Percentiles rank a stretch among this genome's conserved stretches.
phyloP scores from a whole-genome alignment of 2,888 invertebrate species.

The Caenorhabditis angaria region DNA sequence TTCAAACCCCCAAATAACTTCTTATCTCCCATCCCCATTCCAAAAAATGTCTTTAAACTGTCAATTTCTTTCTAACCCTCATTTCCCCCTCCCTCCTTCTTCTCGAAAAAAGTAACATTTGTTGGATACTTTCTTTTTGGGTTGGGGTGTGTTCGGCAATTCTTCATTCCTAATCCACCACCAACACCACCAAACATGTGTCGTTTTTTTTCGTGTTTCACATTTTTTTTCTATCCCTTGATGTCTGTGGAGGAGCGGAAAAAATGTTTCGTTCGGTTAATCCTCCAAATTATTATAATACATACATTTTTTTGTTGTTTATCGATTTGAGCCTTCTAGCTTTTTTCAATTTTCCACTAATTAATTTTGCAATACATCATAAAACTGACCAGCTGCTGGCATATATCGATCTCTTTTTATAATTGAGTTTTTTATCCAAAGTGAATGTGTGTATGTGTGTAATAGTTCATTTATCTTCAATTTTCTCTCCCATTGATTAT shows the following conservation, averaged over 20 bases:
- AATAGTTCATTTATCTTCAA: too few relatives aligned
- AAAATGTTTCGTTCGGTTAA: neutral
- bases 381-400: neutral
- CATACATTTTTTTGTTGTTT: neutral
- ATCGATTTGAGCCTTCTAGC: too few relatives aligned
- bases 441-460: too few relatives aligned
- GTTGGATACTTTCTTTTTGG: too few relatives aligned
- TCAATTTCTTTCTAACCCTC: neutral
- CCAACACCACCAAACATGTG: neutral
- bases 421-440: neutral
- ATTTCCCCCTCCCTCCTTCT: too few relatives aligned
- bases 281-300: neutral
- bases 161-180: conserved; percentile 4
- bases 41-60: neutral
- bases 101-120: neutral
- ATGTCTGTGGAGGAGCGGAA: too few relatives aligned
- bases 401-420: neutral
- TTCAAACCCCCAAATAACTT: too few relatives aligned
- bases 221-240: neutral
- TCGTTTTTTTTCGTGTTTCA: neutral
- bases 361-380: conserved; percentile 4
- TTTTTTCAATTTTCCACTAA: neutral
- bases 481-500: neutral
- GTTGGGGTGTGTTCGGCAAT: conserved; percentile 1
- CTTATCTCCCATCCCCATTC: neutral